These are phyloP conservation scores for Siniperca obscura DNA, from an alignment of 2,797 vertebrate genomes.

Conservation along the genomic window DNA sequence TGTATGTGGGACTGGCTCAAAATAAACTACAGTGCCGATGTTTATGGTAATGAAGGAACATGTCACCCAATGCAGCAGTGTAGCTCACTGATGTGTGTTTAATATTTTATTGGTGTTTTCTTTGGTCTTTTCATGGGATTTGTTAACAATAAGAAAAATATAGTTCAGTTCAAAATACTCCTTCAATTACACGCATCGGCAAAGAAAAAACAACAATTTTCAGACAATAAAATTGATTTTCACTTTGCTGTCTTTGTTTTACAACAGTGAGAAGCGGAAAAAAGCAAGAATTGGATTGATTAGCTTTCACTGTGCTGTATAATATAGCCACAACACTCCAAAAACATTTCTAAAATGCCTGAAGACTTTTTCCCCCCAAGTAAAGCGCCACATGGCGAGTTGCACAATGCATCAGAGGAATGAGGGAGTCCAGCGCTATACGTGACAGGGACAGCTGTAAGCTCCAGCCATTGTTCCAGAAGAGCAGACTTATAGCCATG, in stretches of 20 bases:
- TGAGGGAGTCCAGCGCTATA: conserved; percentile 71
- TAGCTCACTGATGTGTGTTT: neutral
- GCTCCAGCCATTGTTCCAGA: conserved; percentile 81
- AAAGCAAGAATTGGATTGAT: conserved; percentile 17
- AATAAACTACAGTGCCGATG: conserved; percentile 15
- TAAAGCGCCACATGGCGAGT: conserved; percentile 59
- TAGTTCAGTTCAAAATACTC: neutral
- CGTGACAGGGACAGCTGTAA: conserved; percentile 83
- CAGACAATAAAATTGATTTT: conserved; percentile 1
- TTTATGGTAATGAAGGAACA: conserved; percentile 1
- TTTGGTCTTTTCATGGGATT: neutral
- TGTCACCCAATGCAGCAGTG: conserved; percentile 3
- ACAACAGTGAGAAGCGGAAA: neutral
- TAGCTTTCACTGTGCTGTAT: conserved; percentile 33
- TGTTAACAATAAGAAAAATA: neutral
- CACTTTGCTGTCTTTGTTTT: conserved; percentile 15
- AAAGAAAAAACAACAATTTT: neutral
- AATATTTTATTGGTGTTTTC: neutral
- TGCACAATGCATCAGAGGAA: conserved; percentile 75
- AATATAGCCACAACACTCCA: conserved; percentile 46
- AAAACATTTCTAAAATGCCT: conserved; percentile 70
- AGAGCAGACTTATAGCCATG: conserved; percentile 77
- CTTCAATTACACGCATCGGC: neutral
- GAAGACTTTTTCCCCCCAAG: conserved; percentile 47
- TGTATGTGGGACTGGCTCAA: conserved; percentile 15